Evolutionary conservation across 2,888 invertebrate species (phyloP).

Genomic region (Minunthozetes semirufus): DNA sequence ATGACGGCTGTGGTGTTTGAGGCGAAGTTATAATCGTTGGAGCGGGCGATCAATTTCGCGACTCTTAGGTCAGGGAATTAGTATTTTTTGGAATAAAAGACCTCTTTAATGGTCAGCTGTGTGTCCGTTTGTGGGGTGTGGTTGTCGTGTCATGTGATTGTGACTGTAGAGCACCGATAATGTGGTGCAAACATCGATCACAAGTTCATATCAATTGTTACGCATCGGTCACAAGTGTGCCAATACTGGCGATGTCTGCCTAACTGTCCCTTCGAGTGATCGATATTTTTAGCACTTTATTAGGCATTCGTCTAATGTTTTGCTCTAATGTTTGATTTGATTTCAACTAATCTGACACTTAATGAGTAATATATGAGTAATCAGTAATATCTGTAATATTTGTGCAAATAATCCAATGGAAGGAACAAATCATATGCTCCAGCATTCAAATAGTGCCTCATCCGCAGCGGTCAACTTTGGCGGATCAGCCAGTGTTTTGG

Average conservation of each 20-base stretch:
- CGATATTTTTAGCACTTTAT: constrained; percentile 18
- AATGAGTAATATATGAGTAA: neutral
- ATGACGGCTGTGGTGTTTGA: constrained; percentile 22
- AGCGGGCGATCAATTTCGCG: constrained; percentile 26
- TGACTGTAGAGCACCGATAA: constrained; percentile 10
- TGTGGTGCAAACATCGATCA: constrained; percentile 18
- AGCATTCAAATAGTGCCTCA: constrained; percentile 22
- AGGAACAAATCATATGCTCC: constrained; percentile 34
- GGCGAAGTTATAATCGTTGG: constrained; percentile 17
- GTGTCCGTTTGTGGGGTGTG: constrained; percentile 19
- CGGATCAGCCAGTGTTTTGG: constrained; percentile 38
- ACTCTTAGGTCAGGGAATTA: constrained; percentile 22
- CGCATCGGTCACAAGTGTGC: neutral
- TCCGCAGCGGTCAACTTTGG: constrained; percentile 34
- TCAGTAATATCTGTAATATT: too few species aligned
- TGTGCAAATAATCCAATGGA: constrained; percentile 27
- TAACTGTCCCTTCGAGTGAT: constrained; percentile 1
- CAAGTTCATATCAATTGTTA: constrained; percentile 13
- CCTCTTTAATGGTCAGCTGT: constrained; percentile 16
- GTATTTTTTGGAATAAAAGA: neutral
- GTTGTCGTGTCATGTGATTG: neutral
- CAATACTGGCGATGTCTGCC: neutral
- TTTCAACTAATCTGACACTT: neutral
- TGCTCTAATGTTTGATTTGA: neutral
- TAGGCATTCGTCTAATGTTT: neutral